phyloP scores from a whole-genome alignment of 2,888 invertebrate species.

The Auanema freiburgensis region DNA sequence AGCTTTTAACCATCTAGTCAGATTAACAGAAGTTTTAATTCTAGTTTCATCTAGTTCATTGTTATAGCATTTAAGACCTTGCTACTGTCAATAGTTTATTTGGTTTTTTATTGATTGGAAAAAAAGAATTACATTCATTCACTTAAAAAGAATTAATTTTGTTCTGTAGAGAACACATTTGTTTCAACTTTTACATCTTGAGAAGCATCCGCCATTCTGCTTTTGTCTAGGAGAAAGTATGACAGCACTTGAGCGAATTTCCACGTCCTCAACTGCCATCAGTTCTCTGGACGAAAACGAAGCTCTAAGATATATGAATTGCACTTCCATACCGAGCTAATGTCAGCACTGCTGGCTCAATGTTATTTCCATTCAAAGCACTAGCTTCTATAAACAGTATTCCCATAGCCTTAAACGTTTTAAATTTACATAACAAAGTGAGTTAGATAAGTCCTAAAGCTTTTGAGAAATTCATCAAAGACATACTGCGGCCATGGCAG shows the following conservation, averaged over 20 bases:
- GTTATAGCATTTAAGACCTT: no score
- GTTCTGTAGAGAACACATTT: no score
- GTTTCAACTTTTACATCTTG: slow-evolving; percentile 37
- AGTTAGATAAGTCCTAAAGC: neutral
- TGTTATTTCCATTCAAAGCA: slow-evolving; percentile 57
- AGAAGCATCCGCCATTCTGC: slow-evolving; percentile 44
- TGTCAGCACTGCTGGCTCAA: slow-evolving; percentile 50
- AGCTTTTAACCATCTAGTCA: no score
- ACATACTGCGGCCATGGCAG: slow-evolving; percentile 46
- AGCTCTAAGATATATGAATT: neutral
- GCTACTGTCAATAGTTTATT: no score
- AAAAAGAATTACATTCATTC: no score
- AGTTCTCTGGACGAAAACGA: slow-evolving; percentile 42
- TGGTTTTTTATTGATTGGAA: no score
- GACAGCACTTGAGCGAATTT: slow-evolving; percentile 49
- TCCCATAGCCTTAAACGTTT: slow-evolving; percentile 41
- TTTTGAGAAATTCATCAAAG: no score
- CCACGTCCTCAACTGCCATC: slow-evolving; percentile 56
- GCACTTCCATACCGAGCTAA: slow-evolving; percentile 44
- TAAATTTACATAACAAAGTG: neutral
- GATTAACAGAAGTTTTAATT: no score
- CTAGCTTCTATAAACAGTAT: slow-evolving; percentile 57
- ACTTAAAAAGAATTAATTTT: no score
- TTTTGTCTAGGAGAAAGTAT: slow-evolving; percentile 39
- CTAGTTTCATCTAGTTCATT: no score